A percentile compares a stretch with the other conserved stretches of the same genome.
Evolutionary conservation across 2,888 invertebrate species (phyloP).

Genomic region (Synanthedon andrenaeformis): DNA sequence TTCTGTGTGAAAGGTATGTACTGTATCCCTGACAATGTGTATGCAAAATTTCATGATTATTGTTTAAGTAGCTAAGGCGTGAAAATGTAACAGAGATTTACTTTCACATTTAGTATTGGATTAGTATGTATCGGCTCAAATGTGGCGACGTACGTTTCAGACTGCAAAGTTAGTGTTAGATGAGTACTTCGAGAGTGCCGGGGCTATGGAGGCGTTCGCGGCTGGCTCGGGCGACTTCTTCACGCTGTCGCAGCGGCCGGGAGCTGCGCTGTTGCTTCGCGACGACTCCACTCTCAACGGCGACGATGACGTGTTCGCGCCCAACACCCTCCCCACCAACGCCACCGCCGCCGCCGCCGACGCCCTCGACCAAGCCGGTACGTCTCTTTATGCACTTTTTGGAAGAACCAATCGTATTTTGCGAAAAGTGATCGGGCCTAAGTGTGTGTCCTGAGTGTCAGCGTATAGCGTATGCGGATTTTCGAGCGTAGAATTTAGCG

Average conservation of each 20-base stretch:
- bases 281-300: constrained; percentile 57
- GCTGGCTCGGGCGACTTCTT: constrained; percentile 67
- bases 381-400: not conserved
- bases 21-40: too few relatives aligned
- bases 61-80: too few relatives aligned
- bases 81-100: too few relatives aligned
- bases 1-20: too few relatives aligned
- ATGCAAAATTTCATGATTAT: too few relatives aligned
- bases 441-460: too few relatives aligned
- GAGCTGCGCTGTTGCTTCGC: constrained; percentile 57
- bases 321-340: constrained; percentile 7
- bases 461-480: too few relatives aligned
- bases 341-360: not conserved
- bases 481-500: too few relatives aligned
- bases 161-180: constrained; percentile 89
- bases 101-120: too few relatives aligned
- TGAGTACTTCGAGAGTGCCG: constrained; percentile 79
- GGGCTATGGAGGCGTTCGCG: constrained; percentile 59
- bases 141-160: constrained; percentile 40
- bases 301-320: constrained; percentile 52
- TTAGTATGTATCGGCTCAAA: too few relatives aligned
- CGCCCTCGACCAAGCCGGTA: not conserved
- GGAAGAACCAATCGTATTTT: too few relatives aligned
- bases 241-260: constrained; percentile 64
- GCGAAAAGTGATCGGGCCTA: too few relatives aligned